phyloP scores from a whole-genome alignment of 2,888 invertebrate species.

The Protodeltote pygarga region DNA sequence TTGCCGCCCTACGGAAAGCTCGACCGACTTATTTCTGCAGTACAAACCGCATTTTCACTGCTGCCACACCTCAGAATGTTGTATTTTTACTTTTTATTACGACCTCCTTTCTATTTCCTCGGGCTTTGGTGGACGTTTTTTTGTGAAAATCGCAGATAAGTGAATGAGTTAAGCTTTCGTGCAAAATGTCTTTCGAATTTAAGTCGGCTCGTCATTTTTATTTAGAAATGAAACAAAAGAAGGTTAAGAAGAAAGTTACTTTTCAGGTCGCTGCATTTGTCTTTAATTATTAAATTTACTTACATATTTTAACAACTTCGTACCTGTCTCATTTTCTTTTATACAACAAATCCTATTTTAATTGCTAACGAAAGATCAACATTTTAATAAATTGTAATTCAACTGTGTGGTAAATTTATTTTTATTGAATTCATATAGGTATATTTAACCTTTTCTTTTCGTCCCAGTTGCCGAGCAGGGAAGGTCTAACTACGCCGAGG shows the following conservation, averaged over 20 bases:
- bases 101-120: slow-evolving; percentile 52
- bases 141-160: slow-evolving; percentile 46
- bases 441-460: slow-evolving; percentile 12
- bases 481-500: slow-evolving; percentile 79
- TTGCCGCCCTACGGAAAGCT: slow-evolving; percentile 60
- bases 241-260: slow-evolving; percentile 76
- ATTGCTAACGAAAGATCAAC: too few species aligned
- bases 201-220: slow-evolving; percentile 68
- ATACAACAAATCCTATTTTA: too few species aligned
- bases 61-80: slow-evolving; percentile 58
- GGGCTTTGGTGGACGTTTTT: slow-evolving; percentile 46
- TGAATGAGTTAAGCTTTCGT: slow-evolving; percentile 48
- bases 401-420: too few species aligned
- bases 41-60: slow-evolving; percentile 66
- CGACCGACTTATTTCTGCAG: slow-evolving; percentile 61
- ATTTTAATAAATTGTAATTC: too few species aligned
- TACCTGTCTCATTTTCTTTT: neutral
- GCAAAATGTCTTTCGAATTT: slow-evolving; percentile 74
- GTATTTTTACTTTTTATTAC: slow-evolving; percentile 54
- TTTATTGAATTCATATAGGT: neutral
- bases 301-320: neutral
- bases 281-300: too few species aligned
- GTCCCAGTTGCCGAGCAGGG: slow-evolving; percentile 77
- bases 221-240: slow-evolving; percentile 75
- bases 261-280: slow-evolving; percentile 67